phyloP scores from a whole-genome alignment of 1,140 invertebrate genomes.

The Chionoecetes opilio region DNA sequence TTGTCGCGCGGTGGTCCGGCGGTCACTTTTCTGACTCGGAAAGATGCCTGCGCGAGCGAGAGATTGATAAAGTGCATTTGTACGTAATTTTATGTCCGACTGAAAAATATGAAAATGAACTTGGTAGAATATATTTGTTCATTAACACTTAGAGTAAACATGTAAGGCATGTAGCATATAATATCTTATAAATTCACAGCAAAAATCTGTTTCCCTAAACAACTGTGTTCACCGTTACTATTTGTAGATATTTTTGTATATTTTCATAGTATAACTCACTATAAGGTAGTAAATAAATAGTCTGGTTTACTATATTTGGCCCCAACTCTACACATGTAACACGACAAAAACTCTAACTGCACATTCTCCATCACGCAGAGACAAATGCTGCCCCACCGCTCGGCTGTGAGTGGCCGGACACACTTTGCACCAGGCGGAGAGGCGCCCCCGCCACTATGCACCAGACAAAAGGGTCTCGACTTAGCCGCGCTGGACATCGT shows the following conservation, averaged over 20 bases:
- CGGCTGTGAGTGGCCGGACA: background rate
- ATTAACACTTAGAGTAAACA: slow-evolving; percentile 46
- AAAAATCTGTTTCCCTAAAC: background rate
- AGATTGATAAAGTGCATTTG: slow-evolving; percentile 31
- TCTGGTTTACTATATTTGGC: background rate
- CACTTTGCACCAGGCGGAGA: slow-evolving; percentile 7
- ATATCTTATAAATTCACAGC: slow-evolving; percentile 33
- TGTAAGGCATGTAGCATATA: slow-evolving; percentile 55
- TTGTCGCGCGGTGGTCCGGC: background rate
- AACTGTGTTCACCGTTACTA: background rate
- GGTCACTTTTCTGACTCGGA: background rate
- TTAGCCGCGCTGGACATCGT: background rate
- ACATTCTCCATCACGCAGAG: background rate
- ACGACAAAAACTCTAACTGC: background rate
- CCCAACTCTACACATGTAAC: slow-evolving; percentile 28
- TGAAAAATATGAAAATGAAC: slow-evolving; percentile 54
- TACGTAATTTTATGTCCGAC: slow-evolving; percentile 4
- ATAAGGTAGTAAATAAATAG: background rate
- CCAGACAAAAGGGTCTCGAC: background rate
- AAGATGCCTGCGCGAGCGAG: background rate
- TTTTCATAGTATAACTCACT: background rate
- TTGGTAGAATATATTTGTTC: slow-evolving; percentile 39
- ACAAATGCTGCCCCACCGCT: background rate
- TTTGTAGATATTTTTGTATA: background rate
- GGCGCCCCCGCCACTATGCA: background rate